A percentile compares a stretch with the other conserved stretches of the same genome.
Conservation (phyloP, 2,797 vertebrate genomes). For the Acridotheres tristis region DNA sequence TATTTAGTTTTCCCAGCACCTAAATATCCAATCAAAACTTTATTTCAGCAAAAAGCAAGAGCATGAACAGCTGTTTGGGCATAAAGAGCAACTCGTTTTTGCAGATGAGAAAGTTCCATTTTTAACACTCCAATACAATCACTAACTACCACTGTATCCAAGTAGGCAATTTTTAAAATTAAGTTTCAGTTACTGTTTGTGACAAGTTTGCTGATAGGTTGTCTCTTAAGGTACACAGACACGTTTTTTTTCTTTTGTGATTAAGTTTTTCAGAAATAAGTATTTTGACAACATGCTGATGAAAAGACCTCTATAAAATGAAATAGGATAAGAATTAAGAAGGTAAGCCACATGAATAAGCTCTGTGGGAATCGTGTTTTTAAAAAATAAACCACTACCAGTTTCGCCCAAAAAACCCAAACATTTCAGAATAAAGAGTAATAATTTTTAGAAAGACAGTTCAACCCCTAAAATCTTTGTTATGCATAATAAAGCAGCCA, state of each 20-base stretch:
- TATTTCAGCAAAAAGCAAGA: not conserved
- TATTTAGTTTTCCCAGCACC: not conserved
- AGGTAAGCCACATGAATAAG: not conserved
- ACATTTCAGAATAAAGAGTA: not conserved
- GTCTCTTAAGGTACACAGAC: not conserved
- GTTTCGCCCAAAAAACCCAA: not conserved
- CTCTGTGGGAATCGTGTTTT: not conserved
- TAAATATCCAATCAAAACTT: not conserved
- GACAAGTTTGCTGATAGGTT: not conserved
- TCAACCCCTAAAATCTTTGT: not conserved
- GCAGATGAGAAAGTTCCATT: not conserved
- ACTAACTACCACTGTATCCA: not conserved
- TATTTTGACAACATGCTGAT: not conserved
- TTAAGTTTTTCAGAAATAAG: not conserved
- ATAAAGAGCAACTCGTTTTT: not conserved
- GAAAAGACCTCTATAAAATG: not conserved
- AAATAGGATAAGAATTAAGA: not conserved
- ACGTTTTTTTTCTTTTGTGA: not conserved
- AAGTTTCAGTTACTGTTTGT: not conserved
- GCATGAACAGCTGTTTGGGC: not conserved
- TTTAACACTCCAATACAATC: not conserved
- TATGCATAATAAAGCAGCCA: not conserved
- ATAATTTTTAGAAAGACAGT: not conserved
- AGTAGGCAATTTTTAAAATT: not conserved
- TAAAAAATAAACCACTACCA: not conserved